Percentiles rank a stretch among this genome's conserved stretches.
phyloP scores from a whole-genome alignment of 2,113 vertebrate species.

The Burhinus bistriatus region DNA sequence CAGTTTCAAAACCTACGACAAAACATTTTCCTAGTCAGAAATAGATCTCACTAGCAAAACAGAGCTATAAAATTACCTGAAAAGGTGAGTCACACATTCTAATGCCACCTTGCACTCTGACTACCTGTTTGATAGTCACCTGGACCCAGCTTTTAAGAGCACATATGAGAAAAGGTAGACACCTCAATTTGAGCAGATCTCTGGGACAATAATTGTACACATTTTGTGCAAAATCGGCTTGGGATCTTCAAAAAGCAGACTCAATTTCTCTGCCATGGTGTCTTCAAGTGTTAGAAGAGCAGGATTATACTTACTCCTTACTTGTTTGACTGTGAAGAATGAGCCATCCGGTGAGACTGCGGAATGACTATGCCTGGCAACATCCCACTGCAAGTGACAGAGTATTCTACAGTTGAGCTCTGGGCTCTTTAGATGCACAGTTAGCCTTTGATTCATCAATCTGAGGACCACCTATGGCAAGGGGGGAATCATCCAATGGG shows the following conservation, averaged over 20 bases:
- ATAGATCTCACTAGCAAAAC: background rate
- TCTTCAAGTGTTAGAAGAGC: background rate
- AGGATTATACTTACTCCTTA: background rate
- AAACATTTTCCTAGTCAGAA: slow-evolving; percentile 26
- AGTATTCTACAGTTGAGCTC: background rate
- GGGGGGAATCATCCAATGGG: background rate
- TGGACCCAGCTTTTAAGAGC: background rate
- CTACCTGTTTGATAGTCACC: background rate
- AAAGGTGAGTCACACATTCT: fast-evolving
- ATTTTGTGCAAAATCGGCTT: background rate
- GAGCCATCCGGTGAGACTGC: background rate
- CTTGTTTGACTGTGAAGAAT: background rate
- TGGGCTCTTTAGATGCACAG: background rate
- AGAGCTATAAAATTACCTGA: background rate
- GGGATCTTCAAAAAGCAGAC: background rate
- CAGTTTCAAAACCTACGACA: slow-evolving; percentile 90
- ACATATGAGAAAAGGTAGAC: background rate
- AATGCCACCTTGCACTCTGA: background rate
- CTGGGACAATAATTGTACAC: fast-evolving
- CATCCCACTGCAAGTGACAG: background rate
- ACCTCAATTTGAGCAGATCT: background rate
- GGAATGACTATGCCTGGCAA: background rate
- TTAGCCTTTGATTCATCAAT: background rate
- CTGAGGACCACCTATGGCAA: background rate
- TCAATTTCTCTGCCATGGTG: background rate